Base-by-base conservation (phyloP, 2,888 invertebrate species). In the Calameuta filiformis region DNA sequence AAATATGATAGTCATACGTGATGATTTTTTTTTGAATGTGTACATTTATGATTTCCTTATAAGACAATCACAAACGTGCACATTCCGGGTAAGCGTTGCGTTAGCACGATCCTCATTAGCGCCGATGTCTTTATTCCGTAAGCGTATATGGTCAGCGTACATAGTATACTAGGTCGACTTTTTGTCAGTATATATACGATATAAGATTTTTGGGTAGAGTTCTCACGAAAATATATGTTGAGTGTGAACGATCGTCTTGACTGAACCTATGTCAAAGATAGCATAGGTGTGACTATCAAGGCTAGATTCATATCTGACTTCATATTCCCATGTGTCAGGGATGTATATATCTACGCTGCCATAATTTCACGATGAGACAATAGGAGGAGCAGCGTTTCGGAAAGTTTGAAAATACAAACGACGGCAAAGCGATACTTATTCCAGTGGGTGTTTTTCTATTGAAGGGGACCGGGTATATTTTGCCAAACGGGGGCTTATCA, bases 401-500 rank as follows among this genome's bases (percentile, higher is more conserved):
- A 15, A 56, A 56, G 56, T 56, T 56, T 56, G 56, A 56, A 56
- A 56, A 56, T 56, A 56, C 56, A 56, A 56, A 56, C 56, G 56
- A 56, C 56, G 56, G 56, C 56, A 9, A 56, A 56, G 56, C 56
- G 56, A 56, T 56, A 56, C 23, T 56, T 56, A 56, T 56, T 23
- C 56, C 23, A 23, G 23, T 56, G 56, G 56, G 23, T 23, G 56
- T 56, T 56, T 56, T 56, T 56, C 56, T 56, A 23, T 2, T 3
- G 71, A 23, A 71, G 71, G 71, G 71, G 6, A 31, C 34, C 33
- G 71, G 33, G 31, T 34, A 71, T 71, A 71, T 71, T 87, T 85
- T 81, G 81, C 83, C 86, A 87, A 87, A 88, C 85, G 85, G 87
- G 85, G 88, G 89, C 88, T 90, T 90, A 90, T 90, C 90, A 85